These are phyloP conservation scores for Trematomus loennbergii DNA, from an alignment of 2,113 vertebrate species.

Conservation along the genomic window DNA sequence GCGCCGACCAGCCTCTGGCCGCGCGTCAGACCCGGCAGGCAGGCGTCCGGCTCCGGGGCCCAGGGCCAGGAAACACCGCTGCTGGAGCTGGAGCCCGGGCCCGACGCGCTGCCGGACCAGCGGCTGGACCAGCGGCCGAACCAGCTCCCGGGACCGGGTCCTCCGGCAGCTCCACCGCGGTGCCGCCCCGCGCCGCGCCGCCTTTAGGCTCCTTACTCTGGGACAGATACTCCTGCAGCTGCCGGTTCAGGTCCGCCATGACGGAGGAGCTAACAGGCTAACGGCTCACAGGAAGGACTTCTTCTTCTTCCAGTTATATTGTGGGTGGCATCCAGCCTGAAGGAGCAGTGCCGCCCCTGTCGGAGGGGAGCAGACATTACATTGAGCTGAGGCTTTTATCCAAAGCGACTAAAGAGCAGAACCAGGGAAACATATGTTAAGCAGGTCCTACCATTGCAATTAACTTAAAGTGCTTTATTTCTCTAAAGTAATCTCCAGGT, in stretches of 20 bases:
- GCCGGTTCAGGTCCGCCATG: slow-evolving; percentile 92
- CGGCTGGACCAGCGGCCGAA: slow-evolving; percentile 74
- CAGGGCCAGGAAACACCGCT: slow-evolving; percentile 81
- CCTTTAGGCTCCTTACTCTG: slow-evolving; percentile 82
- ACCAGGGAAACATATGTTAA: too few species aligned
- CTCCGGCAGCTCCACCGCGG: slow-evolving; percentile 69
- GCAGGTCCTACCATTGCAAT: too few species aligned
- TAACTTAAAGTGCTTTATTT: too few species aligned
- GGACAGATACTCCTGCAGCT: slow-evolving; percentile 90
- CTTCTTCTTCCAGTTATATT: background rate
- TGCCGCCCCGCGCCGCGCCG: slow-evolving; percentile 68
- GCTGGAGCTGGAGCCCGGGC: slow-evolving; percentile 40
- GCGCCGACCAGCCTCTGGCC: slow-evolving; percentile 85
- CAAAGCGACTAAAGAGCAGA: too few species aligned
- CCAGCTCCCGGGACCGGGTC: slow-evolving; percentile 69
- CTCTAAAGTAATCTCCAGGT: too few species aligned
- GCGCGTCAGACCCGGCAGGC: slow-evolving; percentile 85
- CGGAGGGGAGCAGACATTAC: too few species aligned
- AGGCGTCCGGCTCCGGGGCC: slow-evolving; percentile 84
- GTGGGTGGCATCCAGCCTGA: too few species aligned
- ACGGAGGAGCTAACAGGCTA: slow-evolving; percentile 43
- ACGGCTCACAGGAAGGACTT: slow-evolving; percentile 16
- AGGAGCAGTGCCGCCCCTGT: too few species aligned
- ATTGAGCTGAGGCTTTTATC: too few species aligned
- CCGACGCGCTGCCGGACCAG: slow-evolving; percentile 67